A percentile compares a stretch with the other conserved stretches of the same genome.
phyloP scores from a whole-genome alignment of 2,113 vertebrate species.

The Orycteropus afer region DNA sequence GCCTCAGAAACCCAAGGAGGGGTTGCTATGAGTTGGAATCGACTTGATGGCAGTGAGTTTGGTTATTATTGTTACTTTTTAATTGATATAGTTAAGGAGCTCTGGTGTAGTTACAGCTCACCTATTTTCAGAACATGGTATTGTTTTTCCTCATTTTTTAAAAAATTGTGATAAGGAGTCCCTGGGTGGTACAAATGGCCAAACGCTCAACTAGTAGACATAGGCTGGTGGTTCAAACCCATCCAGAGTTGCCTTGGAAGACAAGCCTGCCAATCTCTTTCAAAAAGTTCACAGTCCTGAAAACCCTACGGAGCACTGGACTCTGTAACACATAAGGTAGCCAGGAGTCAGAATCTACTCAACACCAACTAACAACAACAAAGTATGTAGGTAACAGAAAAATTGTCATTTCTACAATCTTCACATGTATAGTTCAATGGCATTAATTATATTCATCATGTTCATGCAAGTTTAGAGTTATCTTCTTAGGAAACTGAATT shows the following conservation, averaged over 20 bases:
- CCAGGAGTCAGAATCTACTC: too few relatives aligned
- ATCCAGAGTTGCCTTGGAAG: neutral
- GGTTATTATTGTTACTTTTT: too few relatives aligned
- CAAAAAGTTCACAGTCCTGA: too few relatives aligned
- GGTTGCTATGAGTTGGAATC: too few relatives aligned
- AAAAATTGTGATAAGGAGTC: neutral
- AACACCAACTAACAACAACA: neutral
- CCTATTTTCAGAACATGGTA: constrained; percentile 12
- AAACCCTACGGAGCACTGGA: neutral
- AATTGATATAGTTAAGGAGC: too few relatives aligned
- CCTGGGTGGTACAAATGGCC: neutral
- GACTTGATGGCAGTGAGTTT: too few relatives aligned
- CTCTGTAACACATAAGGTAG: neutral
- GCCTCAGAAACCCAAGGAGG: too few relatives aligned
- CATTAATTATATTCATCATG: neutral
- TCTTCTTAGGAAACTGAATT: neutral
- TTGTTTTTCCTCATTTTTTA: neutral
- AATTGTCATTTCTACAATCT: neutral
- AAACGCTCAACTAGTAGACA: neutral
- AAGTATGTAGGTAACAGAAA: neutral
- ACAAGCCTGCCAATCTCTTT: neutral
- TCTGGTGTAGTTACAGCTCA: neutral
- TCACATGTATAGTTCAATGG: neutral
- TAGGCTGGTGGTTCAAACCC: neutral
- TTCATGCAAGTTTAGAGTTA: constrained; percentile 6